These are phyloP conservation scores for Zonitis immaculata DNA, from an alignment of 2,888 invertebrate species.

Conservation along the genomic window DNA sequence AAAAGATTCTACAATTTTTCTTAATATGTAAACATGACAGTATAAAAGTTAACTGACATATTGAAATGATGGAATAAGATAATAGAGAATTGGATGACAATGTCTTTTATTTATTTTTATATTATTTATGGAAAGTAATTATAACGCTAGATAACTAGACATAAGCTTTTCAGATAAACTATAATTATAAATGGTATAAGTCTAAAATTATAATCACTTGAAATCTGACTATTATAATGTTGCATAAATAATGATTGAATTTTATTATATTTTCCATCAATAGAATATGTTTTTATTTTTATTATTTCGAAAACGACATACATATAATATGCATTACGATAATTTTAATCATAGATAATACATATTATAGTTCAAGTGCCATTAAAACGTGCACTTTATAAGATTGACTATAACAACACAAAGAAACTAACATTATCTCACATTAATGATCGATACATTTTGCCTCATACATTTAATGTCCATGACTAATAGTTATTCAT, in stretches of 20 bases:
- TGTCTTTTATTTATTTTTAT: slow-evolving; percentile 2
- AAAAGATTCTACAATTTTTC: neutral
- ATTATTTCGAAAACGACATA: neutral
- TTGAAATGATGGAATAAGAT: slow-evolving; percentile 5
- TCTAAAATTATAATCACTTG: neutral
- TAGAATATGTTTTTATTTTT: neutral
- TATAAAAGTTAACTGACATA: slow-evolving; percentile 4
- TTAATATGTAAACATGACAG: neutral
- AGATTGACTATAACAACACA: slow-evolving; percentile 6
- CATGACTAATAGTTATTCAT: slow-evolving; percentile 10
- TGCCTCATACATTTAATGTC: slow-evolving; percentile 4
- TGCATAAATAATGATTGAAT: neutral
- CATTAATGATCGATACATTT: slow-evolving; percentile 11
- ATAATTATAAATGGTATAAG: neutral
- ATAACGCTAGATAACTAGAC: neutral
- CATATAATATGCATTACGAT: slow-evolving; percentile 9
- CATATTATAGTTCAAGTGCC: slow-evolving; percentile 7
- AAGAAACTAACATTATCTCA: neutral
- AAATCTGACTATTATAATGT: neutral
- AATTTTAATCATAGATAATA: slow-evolving; percentile 8
- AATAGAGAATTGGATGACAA: slow-evolving; percentile 1
- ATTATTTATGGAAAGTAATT: slow-evolving; percentile 3
- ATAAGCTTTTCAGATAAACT: slow-evolving; percentile 5
- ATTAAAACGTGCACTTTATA: slow-evolving; percentile 9
- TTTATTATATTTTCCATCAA: neutral